phyloP scores from a whole-genome alignment of 2,888 invertebrate genomes.

The Odontomyia ornata region DNA sequence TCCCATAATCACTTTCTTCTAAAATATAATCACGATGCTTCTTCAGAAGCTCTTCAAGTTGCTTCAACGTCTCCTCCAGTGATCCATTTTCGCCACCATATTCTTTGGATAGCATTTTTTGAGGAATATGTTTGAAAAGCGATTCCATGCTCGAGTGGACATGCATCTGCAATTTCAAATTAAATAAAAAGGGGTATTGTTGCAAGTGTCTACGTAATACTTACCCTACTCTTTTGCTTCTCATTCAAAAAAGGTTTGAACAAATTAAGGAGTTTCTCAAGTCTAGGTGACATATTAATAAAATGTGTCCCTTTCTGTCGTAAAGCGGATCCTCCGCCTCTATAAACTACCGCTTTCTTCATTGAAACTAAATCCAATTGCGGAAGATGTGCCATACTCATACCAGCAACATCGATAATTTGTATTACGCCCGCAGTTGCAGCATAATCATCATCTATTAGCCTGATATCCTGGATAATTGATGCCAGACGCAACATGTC shows the following conservation, averaged over 20 bases:
- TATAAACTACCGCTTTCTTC: slow-evolving; percentile 66
- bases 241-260: slow-evolving; percentile 67
- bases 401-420: slow-evolving; percentile 66
- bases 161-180: slow-evolving; percentile 62
- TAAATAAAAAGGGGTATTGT: not conserved
- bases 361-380: slow-evolving; percentile 67
- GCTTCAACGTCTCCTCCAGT: slow-evolving; percentile 53
- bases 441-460: slow-evolving; percentile 68
- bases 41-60: slow-evolving; percentile 53
- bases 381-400: slow-evolving; percentile 64
- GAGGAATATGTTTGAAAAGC: slow-evolving; percentile 68
- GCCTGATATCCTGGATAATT: slow-evolving; percentile 68
- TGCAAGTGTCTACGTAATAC: too few relatives aligned
- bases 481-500: slow-evolving; percentile 57
- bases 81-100: slow-evolving; percentile 72
- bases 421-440: slow-evolving; percentile 65
- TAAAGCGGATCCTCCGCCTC: slow-evolving; percentile 68
- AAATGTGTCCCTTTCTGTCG: slow-evolving; percentile 67
- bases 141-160: slow-evolving; percentile 67
- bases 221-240: slow-evolving; percentile 68
- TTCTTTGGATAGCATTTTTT: slow-evolving; percentile 69
- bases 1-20: slow-evolving; percentile 55
- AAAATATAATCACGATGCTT: slow-evolving; percentile 53
- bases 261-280: slow-evolving; percentile 66
- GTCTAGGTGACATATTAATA: slow-evolving; percentile 66